These are phyloP conservation scores for Eueremaeus valkanovi DNA, from an alignment of 2,888 invertebrate species.

Conservation along the genomic window DNA sequence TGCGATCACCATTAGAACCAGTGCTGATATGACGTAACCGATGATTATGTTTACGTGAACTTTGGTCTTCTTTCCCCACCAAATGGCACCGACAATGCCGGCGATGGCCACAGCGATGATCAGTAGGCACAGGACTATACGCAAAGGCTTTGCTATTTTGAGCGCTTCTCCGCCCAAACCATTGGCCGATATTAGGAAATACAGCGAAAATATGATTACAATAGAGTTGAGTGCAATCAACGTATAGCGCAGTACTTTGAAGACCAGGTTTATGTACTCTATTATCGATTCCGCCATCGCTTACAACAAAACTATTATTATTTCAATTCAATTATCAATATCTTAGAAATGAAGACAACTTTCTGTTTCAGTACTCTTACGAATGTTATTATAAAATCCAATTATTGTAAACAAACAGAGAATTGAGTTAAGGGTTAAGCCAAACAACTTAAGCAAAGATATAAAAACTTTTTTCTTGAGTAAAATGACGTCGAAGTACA, in stretches of 20 bases:
- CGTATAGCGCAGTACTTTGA: conserved; percentile 32
- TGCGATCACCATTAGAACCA: neutral
- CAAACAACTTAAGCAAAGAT: too few species aligned
- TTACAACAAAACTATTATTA: too few species aligned
- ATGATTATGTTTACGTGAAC: conserved; percentile 36
- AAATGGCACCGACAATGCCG: conserved; percentile 35
- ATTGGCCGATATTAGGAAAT: conserved; percentile 31
- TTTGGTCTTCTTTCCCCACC: conserved; percentile 37
- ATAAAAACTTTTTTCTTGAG: neutral
- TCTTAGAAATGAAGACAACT: neutral
- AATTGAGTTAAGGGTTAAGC: too few species aligned
- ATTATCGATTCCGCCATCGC: neutral
- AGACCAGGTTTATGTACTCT: conserved; percentile 36
- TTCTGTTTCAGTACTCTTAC: too few species aligned
- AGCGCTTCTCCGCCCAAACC: conserved; percentile 33
- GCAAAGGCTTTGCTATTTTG: conserved; percentile 23
- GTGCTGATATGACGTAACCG: conserved; percentile 20
- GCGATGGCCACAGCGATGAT: conserved; percentile 29
- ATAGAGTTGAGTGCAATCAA: conserved; percentile 34
- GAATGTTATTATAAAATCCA: too few species aligned
- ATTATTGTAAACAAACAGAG: too few species aligned
- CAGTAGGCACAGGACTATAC: neutral
- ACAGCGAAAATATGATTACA: conserved; percentile 29
- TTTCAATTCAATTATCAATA: neutral
- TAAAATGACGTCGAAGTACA: neutral